Evolutionary conservation across 1,140 invertebrate genomes (phyloP), one percentile per base, ranked within the genome.

Genomic region (Globodera rostochiensis): DNA sequence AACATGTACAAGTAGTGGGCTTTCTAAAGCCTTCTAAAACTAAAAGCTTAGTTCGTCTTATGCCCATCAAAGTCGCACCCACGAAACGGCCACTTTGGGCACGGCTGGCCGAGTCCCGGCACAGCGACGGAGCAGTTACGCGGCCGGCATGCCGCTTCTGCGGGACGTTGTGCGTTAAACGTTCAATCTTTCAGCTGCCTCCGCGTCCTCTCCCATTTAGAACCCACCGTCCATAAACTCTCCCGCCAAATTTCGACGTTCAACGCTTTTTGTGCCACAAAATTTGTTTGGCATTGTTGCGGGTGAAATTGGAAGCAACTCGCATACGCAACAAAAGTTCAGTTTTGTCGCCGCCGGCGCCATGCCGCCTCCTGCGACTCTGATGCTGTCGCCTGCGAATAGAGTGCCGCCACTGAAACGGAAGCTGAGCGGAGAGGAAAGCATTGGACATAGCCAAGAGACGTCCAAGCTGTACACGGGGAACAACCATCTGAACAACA

Each of bases 401-500:
- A 8, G 9, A 71, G 36, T 46, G 67, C 8, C 67, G 67, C 67
- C 0, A 15, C 67, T 45, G n/a, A 4, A 13, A 15, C 69, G 69
- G 11, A 25, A 45, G 6, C 1, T 25, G 69, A 36, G 36, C 21
- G 6, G 13, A 19, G 57, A 36, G 25, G 36, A 47, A n/a, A 71
- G 25, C 4, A 45, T 11, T 6, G 36, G 8, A 47, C 69, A 36
- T 6, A 71, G 69, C 19, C 69, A 36, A 47, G 69, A 71, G 36
- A 71, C 25, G 25, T 71, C n/a, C 25, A 71, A 71, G n/a, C 69
- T 71, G 69, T 71, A 71, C 69, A 71, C 69, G 69, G 69, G 4
- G 69, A 19, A 15, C 36, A 36, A 36, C 36, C 36, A 0, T 36
- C 36, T 3, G 36, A 66, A 66, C n/a, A 66, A 47, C 9, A 11